Percentiles rank a stretch among this genome's conserved stretches.
These are phyloP conservation scores for Pseudorhombus dupliciocellatus DNA, from an alignment of 2,113 vertebrate genomes.

Conservation along the genomic window DNA sequence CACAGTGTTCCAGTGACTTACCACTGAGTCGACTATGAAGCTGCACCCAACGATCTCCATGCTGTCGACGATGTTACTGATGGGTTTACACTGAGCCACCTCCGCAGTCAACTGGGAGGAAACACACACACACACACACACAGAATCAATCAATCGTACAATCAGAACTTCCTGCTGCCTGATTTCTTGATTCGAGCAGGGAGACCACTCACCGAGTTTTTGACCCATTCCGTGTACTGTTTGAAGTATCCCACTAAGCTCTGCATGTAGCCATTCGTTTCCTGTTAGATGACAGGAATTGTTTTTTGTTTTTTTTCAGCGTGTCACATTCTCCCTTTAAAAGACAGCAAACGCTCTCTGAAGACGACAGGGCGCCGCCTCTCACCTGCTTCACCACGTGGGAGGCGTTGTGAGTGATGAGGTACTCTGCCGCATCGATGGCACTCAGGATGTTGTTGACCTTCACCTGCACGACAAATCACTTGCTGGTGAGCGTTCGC, in stretches of 20 bases:
- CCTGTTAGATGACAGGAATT: constrained; percentile 75
- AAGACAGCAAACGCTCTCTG: not conserved
- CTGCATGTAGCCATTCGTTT: constrained; percentile 83
- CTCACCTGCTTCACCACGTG: constrained; percentile 85
- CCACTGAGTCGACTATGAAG: constrained; percentile 90
- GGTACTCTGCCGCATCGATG: constrained; percentile 87
- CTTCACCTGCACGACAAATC: constrained; percentile 77
- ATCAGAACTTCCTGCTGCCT: not conserved
- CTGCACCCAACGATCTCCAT: constrained; percentile 89
- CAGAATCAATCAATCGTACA: not conserved
- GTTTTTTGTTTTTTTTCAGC: too few relatives aligned
- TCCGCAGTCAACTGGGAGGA: constrained; percentile 83
- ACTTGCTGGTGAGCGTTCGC: not conserved
- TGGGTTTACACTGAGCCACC: constrained; percentile 91
- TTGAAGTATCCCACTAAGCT: constrained; percentile 87
- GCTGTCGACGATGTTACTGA: constrained; percentile 90
- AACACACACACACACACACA: not conserved
- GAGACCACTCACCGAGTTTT: constrained; percentile 85
- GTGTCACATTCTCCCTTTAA: too few relatives aligned
- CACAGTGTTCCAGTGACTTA: constrained; percentile 73
- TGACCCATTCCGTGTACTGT: constrained; percentile 89
- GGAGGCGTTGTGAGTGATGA: constrained; percentile 86
- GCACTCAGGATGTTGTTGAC: constrained; percentile 82
- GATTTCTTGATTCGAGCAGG: not conserved
- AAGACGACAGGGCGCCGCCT: too few relatives aligned